Evolutionary conservation across 2,888 invertebrate species (phyloP), one percentile per base, ranked within the genome.

Genomic region (Athripsodes cinereus): DNA sequence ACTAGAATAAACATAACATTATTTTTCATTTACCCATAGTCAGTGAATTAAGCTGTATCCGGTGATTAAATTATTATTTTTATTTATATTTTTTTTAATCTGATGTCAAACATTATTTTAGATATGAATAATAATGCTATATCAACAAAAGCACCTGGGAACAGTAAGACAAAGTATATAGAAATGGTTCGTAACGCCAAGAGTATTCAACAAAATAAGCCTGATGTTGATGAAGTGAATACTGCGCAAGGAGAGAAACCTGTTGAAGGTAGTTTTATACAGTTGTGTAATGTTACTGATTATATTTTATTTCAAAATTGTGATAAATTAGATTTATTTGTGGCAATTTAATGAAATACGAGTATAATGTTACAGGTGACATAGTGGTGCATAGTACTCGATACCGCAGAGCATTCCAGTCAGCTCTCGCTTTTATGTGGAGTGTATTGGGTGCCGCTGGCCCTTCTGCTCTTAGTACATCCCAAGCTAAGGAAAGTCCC

Each of bases 351-450:
- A 46, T 6, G 6, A 16, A 46, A 6, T 46, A 46, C 16, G 5
- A 19, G 21, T 20, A 47, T 47, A 19, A 20, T 20, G 8, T 47
- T 47, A 47, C 16, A 68, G 81, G 84, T 2, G 87, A 87, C 62
- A 76, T 88, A 31, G 69, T 87, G 13, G 81, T 88, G 3, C 88
- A 86, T 69, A 90, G 92, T 65, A 95, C 96, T 0, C 82, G 89
- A 46, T 94, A 92, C 70, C 74, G 93, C 1, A 81, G 97, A 66
- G 96, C 96, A 18, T 92, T 91, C 68, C 96, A 96, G 74, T 95
- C 95, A 66, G 88, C 91, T 0, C 78, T 92, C 65, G 92, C 92
- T 0, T 80, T 92, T 65, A 71, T 91, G 2, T 90, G 84, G 68
- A 83, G 86, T 0, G 80, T 92, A 62, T 74, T 92, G 35, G 63